These are phyloP conservation scores for Erynnis tages DNA, from an alignment of 2,888 invertebrate species.

Conservation along the genomic window DNA sequence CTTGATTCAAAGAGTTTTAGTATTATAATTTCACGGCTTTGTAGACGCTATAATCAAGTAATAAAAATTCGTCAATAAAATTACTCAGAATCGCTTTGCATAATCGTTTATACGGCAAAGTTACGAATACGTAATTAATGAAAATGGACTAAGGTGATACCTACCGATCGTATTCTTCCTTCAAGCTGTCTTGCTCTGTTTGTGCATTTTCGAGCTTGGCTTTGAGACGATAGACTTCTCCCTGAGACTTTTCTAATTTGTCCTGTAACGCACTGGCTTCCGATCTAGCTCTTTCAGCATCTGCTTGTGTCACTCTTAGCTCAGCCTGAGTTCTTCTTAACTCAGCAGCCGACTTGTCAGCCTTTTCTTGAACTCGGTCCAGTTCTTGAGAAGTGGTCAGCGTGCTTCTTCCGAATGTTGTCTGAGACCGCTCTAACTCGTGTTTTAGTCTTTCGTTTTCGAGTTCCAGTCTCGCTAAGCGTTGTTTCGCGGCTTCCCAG, in stretches of 20 bases:
- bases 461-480: conserved; percentile 91
- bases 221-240: conserved; percentile 96
- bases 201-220: conserved; percentile 97
- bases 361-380: conserved; percentile 90
- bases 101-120: not conserved
- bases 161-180: conserved; percentile 93
- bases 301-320: conserved; percentile 94
- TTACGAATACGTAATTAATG: not conserved
- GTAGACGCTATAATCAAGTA: conserved; percentile 1
- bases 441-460: conserved; percentile 94
- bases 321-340: conserved; percentile 94
- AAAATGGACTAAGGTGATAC: conserved; percentile 31
- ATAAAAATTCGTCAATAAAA: not conserved
- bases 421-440: conserved; percentile 91
- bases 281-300: conserved; percentile 91
- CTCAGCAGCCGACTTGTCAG: conserved; percentile 92
- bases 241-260: conserved; percentile 96
- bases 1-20: conserved; percentile 12
- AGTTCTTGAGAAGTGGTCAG: conserved; percentile 91
- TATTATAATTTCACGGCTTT: not conserved
- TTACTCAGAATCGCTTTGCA: conserved; percentile 1
- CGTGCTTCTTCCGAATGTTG: conserved; percentile 91
- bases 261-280: conserved; percentile 94
- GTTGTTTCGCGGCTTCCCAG: conserved; percentile 92
- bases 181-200: conserved; percentile 95